These are phyloP conservation scores for Eristalinus aeneus DNA, from an alignment of 2,888 invertebrate genomes.

Conservation along the genomic window DNA sequence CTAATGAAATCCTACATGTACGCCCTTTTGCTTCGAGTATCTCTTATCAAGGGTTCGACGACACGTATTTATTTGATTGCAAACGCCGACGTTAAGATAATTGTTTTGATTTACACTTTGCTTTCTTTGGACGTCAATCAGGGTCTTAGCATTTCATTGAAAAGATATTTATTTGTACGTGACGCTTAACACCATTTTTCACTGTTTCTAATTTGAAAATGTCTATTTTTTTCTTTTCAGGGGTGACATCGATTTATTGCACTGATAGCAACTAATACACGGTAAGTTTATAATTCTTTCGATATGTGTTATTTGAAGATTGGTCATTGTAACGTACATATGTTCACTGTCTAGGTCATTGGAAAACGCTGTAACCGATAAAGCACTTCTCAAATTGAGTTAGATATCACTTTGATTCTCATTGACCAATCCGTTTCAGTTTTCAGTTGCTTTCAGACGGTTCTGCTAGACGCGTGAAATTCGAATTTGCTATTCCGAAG, in stretches of 20 bases:
- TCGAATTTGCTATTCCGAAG: not conserved
- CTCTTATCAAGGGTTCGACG: conserved; percentile 21
- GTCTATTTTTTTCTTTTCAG: conserved; percentile 45
- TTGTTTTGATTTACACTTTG: conserved; percentile 27
- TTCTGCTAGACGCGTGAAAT: not conserved
- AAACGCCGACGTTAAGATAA: conserved; percentile 44
- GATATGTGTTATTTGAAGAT: not conserved
- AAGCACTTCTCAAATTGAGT: not conserved
- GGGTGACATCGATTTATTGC: conserved; percentile 61
- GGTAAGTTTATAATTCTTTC: conserved; percentile 32
- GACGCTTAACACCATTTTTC: not conserved
- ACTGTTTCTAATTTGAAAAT: conserved; percentile 27
- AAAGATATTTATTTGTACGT: not conserved
- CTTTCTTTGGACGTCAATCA: conserved; percentile 41
- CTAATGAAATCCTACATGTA: not conserved
- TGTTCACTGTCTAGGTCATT: not conserved
- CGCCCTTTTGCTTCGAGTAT: conserved; percentile 1
- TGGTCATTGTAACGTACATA: not conserved
- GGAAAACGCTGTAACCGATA: not conserved
- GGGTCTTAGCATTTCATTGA: not conserved
- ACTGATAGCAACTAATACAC: conserved; percentile 55
- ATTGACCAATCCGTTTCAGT: not conserved
- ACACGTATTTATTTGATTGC: conserved; percentile 10
- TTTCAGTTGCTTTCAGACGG: not conserved
- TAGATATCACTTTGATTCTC: not conserved